Evolutionary conservation across 2,888 invertebrate genomes (phyloP), one percentile per base, ranked within the genome.

Genomic region (Eupithecia centaureata): DNA sequence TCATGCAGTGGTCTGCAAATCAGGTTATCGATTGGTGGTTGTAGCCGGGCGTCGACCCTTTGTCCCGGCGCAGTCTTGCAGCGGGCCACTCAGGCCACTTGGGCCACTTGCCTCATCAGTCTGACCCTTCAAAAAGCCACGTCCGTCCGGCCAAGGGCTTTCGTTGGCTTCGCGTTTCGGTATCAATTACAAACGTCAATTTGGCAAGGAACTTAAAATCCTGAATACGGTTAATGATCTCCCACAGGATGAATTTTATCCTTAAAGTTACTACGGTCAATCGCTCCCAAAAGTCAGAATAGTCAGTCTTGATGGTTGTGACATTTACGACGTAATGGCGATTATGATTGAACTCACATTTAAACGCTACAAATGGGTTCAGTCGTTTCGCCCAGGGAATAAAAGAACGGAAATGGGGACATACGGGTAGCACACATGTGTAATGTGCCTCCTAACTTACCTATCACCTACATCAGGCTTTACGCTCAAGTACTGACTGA

Each of bases 21-120:
- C 88, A 86, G 89, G 89, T 90, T 92, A 92, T 91, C 91, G 92
- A 92, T 92, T 88, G 81, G 86, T 86, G 83, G 85, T 79, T 81
- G 78, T 82, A 85, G 84, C 84, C 87, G 91, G 89, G 76, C 90
- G 77, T 87, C 90, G 90, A 90, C 91, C 91, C 86, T 84, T 74
- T 76, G 67, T 59, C 63, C 57, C 32, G 67, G 73, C 78, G 82
- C 83, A 80, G 58, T 65, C n/a, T 63, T 76, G 76, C 75, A 73
- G 54, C 62, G 66, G 63, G 22, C 69, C 66, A 64, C 63, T 65
- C 42, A 38, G 32, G 64, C 61, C 65, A 59, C 67, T 68, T 65
- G 66, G 32, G 64, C 61, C 65, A 59, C 67, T 68, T 65, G 66
- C 63, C 70, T 71, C 74, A 71, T 70, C 73, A 68, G 51, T 54